phyloP scores from a whole-genome alignment of 1,140 invertebrate genomes.

The Rhagoletis zephyria region DNA sequence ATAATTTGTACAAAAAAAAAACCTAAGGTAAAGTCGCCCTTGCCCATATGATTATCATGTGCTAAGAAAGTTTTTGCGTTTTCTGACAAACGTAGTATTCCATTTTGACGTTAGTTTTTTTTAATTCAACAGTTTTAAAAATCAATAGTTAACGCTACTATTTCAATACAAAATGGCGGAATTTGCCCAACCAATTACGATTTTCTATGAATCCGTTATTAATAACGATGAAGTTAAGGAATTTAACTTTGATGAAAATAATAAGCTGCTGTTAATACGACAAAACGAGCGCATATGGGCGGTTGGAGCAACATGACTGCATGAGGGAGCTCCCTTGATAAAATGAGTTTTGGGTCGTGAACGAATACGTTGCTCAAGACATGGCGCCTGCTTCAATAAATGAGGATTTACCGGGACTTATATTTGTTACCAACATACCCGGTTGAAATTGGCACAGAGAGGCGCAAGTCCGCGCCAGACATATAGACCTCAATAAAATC shows the following conservation, averaged over 20 bases:
- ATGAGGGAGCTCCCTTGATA: conserved; percentile 89
- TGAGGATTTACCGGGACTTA: conserved; percentile 90
- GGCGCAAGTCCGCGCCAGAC: conserved; percentile 80
- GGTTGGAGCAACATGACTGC: conserved; percentile 90
- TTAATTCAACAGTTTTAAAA: too few relatives aligned
- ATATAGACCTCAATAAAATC: conserved; percentile 77
- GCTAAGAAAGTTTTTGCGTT: too few relatives aligned
- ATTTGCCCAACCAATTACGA: conserved; percentile 73
- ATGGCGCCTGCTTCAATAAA: conserved; percentile 97
- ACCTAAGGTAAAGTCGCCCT: too few relatives aligned
- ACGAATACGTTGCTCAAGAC: conserved; percentile 92
- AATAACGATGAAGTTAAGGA: conserved; percentile 90
- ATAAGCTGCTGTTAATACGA: conserved; percentile 85
- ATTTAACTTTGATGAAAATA: conserved; percentile 81
- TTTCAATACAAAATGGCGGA: conserved; percentile 53
- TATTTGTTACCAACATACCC: conserved; percentile 90
- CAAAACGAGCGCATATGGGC: conserved; percentile 87
- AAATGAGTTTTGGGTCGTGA: conserved; percentile 88
- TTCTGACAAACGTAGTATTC: too few relatives aligned
- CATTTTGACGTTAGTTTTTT: too few relatives aligned
- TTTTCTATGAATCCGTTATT: conserved; percentile 84
- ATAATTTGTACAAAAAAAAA: too few relatives aligned
- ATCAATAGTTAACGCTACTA: too few relatives aligned
- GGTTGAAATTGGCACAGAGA: conserved; percentile 79
- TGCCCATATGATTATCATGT: too few relatives aligned